Evolutionary conservation across 2,888 invertebrate genomes (phyloP), one percentile per base, ranked within the genome.

Genomic region (Amphiduros pacificus): DNA sequence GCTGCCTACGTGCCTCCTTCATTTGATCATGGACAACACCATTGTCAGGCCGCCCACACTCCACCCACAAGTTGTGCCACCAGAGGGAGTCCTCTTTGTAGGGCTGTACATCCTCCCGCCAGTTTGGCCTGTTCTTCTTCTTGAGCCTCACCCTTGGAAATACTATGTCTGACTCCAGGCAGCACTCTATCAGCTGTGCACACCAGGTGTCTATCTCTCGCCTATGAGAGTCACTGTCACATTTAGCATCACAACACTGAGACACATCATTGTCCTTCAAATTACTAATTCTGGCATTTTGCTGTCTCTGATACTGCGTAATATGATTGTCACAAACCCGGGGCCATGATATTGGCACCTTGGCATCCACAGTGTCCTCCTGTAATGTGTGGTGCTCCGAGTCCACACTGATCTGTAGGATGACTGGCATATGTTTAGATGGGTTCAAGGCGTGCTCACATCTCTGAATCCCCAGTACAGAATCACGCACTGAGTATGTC

Each of bases 131-230:
- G 5, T 17, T 44, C 6, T n/a, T 44, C 4, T 17, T 44, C n/a
- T n/a, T n/a, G n/a, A n/a, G n/a, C n/a, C n/a, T n/a, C n/a, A 44
- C 44, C 22, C 44, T 44, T n/a, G 44, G 44, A 22, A 44, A 44
- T 6, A 44, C 44, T 6, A 20, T 5, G n/a, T 44, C 44, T 44
- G 44, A 5, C n/a, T 9, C n/a, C 44, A 44, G 44, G 22, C 44
- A 44, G n/a, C 44, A 44, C 22, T 44, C 44, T 11, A 44, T 44
- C 6, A 44, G 44, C 6, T 44, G n/a, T 6, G 44, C 44, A 44
- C 44, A 44, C 6, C n/a, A 22, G 22, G 6, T n/a, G 22, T 44
- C 44, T 6, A 44, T 44, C 5, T 44, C 44, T 11, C 6, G 5
- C n/a, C n/a, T 5, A 22, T 44, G 44, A 11, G n/a, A 6, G n/a